phyloP scores from a whole-genome alignment of 2,797 vertebrate genomes.

The Tauraco hartlaubi region DNA sequence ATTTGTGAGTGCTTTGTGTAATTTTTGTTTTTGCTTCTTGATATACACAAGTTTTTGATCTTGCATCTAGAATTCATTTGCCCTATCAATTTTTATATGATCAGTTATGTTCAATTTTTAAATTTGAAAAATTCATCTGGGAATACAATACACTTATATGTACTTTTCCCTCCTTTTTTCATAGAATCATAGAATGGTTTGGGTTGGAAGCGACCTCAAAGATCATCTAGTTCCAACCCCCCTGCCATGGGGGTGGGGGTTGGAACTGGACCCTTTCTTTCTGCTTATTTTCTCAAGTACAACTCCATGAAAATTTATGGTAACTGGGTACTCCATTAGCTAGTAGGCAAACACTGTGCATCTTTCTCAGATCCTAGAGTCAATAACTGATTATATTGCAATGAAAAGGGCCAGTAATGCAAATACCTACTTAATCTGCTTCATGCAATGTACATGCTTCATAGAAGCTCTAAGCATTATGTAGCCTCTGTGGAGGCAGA shows the following conservation, averaged over 20 bases:
- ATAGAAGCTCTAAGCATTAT: background rate
- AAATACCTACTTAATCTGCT: background rate
- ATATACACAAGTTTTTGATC: background rate
- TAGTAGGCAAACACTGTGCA: background rate
- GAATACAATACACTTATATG: background rate
- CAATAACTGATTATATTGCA: background rate
- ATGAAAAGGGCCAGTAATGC: background rate
- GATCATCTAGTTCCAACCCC: too few species aligned
- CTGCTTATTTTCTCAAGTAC: background rate
- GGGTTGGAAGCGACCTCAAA: too few species aligned
- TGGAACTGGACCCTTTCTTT: background rate
- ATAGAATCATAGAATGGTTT: too few species aligned
- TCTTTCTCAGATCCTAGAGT: background rate
- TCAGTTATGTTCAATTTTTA: background rate
- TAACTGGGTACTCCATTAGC: background rate
- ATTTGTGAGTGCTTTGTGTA: rapidly evolving
- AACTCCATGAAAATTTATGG: background rate
- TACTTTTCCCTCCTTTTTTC: background rate
- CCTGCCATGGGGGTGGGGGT: too few species aligned
- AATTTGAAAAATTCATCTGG: background rate
- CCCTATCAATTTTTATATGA: background rate
- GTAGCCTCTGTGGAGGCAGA: background rate
- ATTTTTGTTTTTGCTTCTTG: background rate
- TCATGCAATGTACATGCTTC: background rate
- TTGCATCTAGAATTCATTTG: background rate